Base-by-base conservation (phyloP, 2,113 vertebrate species). In the Columbina picui region DNA sequence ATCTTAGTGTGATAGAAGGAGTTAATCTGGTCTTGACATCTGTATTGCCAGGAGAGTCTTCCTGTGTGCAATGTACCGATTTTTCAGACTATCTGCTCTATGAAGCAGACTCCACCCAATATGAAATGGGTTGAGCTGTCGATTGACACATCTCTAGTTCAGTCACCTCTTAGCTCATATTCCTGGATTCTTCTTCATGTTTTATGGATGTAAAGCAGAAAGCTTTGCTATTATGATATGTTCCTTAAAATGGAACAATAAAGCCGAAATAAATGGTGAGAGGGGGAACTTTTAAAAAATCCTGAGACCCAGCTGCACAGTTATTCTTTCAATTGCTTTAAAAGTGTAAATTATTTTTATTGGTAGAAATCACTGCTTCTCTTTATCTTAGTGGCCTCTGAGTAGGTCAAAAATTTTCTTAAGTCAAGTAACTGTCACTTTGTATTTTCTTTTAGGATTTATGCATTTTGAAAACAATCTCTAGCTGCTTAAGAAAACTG, bases 401-500 rank as follows among this genome's bases (percentile, higher is more conserved):
- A 94, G 88, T 69, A 76, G 65, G 55, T 94, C 43, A 20, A 39
- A 76, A 10, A 32, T 50, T 55, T 91, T 69, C 67, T 55, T 75
- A 52, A 43, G 61, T 81, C 53, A 84, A 88, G 49, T 90, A 81
- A 63, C 49, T 96, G 65, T 49, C 76, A 93, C 38, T 96, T 95
- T 85, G 60, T 96, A 83, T 89, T 97, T 97, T 89, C 78, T 89
- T 87, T 92, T 81, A 90, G 64, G 85, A 91, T 96, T 96, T 95
- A 80, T 50, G 52, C 78, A 73, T 75, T 78, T 71, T 90, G 86
- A 94, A 96, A 97, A 96, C 26, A 74, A 86, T 93, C 84, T 96
- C 94, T 93, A 89, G 39, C 56, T 94, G 43, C 74, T 84, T 96
- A 79, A 89, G 70, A 91, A 73, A 81, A 80, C 34, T 76, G n/a